Percentiles rank a stretch among this genome's conserved stretches.
These are phyloP conservation scores for Alethe diademata DNA, from an alignment of 2,113 vertebrate genomes.

Conservation along the genomic window DNA sequence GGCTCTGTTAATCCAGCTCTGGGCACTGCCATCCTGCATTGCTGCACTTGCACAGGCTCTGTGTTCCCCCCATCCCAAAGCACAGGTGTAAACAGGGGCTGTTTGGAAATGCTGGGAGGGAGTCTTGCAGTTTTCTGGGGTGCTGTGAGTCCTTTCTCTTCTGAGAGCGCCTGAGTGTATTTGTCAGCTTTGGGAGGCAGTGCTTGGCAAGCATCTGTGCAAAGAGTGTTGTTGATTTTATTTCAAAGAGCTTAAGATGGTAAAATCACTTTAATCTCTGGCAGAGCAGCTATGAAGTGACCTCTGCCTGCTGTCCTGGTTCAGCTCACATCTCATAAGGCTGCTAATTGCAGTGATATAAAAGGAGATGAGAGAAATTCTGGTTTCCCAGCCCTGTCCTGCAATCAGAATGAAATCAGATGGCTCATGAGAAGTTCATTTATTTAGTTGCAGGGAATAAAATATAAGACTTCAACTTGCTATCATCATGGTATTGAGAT, in stretches of 20 bases:
- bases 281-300: neutral
- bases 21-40: neutral
- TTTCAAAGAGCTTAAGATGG: conserved; percentile 6
- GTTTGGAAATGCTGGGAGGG: neutral
- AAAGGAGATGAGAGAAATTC: neutral
- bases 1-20: neutral
- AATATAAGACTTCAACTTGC: neutral
- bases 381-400: neutral
- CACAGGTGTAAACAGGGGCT: neutral
- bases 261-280: conserved; percentile 20
- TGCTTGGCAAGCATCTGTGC: neutral
- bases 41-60: neutral
- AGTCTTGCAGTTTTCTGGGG: neutral
- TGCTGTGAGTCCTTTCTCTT: neutral
- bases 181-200: neutral
- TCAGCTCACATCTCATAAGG: neutral
- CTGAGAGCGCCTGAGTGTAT: neutral
- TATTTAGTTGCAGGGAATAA: neutral
- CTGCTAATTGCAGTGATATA: neutral
- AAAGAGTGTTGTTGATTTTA: conserved; percentile 26
- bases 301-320: conserved; percentile 1
- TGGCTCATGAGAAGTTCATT: neutral
- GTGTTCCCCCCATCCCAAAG: neutral
- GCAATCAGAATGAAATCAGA: neutral
- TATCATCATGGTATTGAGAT: neutral